Evolutionary conservation across 2,797 vertebrate genomes (phyloP).

Genomic region (Gephyroberyx darwinii): DNA sequence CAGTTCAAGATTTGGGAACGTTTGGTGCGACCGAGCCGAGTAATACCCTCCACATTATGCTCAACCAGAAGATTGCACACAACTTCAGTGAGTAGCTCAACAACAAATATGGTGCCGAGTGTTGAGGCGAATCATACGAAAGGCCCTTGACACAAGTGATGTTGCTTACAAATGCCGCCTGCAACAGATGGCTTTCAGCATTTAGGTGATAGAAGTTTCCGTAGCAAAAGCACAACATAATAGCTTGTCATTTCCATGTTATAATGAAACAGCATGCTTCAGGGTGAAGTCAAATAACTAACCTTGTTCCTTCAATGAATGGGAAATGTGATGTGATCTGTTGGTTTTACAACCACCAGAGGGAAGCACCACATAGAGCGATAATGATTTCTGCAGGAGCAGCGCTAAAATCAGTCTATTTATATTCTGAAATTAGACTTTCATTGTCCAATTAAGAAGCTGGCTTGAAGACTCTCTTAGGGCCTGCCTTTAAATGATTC

Average conservation of each 20-base stretch:
- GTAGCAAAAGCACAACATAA: not conserved
- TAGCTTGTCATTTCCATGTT: not conserved
- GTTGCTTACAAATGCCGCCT: constrained; percentile 5
- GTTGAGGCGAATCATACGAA: not conserved
- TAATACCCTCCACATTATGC: constrained; percentile 76
- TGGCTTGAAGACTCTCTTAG: constrained; percentile 17
- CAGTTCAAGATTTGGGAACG: constrained; percentile 61
- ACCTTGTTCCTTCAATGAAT: not conserved
- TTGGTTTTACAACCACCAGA: constrained; percentile 59
- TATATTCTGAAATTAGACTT: constrained; percentile 33
- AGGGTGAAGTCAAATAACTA: constrained; percentile 17
- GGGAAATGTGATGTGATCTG: not conserved
- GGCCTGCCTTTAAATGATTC: constrained; percentile 9
- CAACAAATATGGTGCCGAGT: not conserved
- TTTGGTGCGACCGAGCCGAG: constrained; percentile 44
- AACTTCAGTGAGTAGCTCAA: constrained; percentile 83
- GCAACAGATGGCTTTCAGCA: not conserved
- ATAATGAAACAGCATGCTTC: constrained; percentile 26
- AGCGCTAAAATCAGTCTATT: not conserved
- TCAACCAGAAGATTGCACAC: constrained; percentile 81
- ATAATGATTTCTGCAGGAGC: constrained; percentile 4
- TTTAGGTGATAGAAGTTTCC: constrained; percentile 6
- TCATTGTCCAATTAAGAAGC: constrained; percentile 22
- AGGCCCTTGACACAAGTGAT: not conserved
- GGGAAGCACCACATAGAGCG: constrained; percentile 58